Evolutionary conservation across 2,888 invertebrate genomes (phyloP).

Genomic region (Eudemis profundana): DNA sequence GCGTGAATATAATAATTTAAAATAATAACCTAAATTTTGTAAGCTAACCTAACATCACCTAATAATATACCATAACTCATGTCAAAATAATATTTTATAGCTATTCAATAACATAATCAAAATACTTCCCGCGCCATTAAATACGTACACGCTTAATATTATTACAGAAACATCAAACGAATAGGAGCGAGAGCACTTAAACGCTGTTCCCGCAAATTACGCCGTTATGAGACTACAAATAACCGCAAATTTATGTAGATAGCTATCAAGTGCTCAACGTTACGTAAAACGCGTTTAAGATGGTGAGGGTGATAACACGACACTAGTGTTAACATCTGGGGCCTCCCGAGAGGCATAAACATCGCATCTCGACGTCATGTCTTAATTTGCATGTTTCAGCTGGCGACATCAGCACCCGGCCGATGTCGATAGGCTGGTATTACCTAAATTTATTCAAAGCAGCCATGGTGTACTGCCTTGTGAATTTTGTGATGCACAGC

Average conservation of each 20-base stretch:
- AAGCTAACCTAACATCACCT: too few species aligned
- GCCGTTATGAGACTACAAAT: slow-evolving; percentile 75
- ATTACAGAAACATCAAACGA: slow-evolving; percentile 66
- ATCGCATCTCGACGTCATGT: slow-evolving; percentile 72
- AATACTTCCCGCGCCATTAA: slow-evolving; percentile 60
- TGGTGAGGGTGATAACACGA: slow-evolving; percentile 69
- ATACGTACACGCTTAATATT: slow-evolving; percentile 58
- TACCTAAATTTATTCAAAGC: slow-evolving; percentile 71
- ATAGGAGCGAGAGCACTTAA: slow-evolving; percentile 62
- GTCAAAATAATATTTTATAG: background rate
- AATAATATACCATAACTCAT: background rate
- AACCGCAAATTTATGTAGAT: slow-evolving; percentile 81
- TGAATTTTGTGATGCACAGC: slow-evolving; percentile 9
- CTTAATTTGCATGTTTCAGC: slow-evolving; percentile 79
- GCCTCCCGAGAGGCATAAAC: slow-evolving; percentile 67
- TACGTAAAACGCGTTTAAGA: slow-evolving; percentile 78
- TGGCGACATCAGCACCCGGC: slow-evolving; percentile 58
- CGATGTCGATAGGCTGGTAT: slow-evolving; percentile 67
- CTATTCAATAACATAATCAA: slow-evolving; percentile 54
- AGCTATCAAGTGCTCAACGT: slow-evolving; percentile 73
- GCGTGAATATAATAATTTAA: too few species aligned
- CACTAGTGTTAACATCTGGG: slow-evolving; percentile 74
- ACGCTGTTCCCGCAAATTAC: slow-evolving; percentile 73
- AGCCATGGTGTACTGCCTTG: slow-evolving; percentile 35
- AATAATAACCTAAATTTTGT: too few species aligned